These are phyloP conservation scores for Pseudobourletiella spinata DNA, from an alignment of 1,140 invertebrate species.

Conservation along the genomic window DNA sequence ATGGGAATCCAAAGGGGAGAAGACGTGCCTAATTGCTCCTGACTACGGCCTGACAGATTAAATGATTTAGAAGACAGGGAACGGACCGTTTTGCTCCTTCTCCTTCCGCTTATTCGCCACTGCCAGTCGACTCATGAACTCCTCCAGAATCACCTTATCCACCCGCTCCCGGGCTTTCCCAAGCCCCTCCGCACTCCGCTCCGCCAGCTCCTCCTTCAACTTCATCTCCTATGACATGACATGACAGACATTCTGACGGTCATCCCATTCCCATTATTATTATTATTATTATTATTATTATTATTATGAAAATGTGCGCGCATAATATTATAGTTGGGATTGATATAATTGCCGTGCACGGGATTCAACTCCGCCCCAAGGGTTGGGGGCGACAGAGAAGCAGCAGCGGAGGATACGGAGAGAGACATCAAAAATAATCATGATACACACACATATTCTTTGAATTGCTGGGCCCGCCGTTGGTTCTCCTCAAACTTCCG, in stretches of 20 bases:
- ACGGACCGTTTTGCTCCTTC: background rate
- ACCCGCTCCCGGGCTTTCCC: background rate
- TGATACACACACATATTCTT: slow-evolving; percentile 2
- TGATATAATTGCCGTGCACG: no score
- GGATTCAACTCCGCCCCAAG: no score
- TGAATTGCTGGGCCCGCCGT: background rate
- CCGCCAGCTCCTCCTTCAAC: background rate
- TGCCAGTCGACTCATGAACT: background rate
- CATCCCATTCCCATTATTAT: no score
- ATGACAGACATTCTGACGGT: no score
- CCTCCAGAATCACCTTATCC: background rate
- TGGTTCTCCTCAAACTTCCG: slow-evolving; percentile 2
- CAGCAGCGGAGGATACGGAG: background rate
- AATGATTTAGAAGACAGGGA: background rate
- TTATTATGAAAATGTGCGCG: no score
- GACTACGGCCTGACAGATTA: no score
- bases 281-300: no score
- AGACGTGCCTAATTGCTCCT: no score
- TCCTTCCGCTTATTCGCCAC: background rate
- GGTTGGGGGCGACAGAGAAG: background rate
- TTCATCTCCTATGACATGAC: background rate
- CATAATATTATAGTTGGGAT: no score
- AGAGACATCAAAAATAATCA: background rate
- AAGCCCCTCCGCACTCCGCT: background rate
- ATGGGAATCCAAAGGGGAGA: no score